Base-by-base conservation (phyloP, 2,113 vertebrate genomes). In the Bungarus multicinctus region DNA sequence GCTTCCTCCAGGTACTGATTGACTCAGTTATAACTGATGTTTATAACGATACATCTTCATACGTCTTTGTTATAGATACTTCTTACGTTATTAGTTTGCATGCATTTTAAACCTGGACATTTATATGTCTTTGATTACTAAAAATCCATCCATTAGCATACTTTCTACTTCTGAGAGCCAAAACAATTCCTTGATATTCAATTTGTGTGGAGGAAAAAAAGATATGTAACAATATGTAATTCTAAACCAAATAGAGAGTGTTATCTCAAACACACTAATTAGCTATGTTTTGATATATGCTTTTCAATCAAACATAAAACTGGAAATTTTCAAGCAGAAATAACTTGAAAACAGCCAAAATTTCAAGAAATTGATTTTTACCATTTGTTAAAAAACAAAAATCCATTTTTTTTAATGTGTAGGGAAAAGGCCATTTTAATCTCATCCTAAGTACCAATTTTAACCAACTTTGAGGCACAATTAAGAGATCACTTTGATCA, bases 341-440 rank as follows among this genome's bases (percentile, higher is more conserved):
- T 74, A 69, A 54, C 23, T 43, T 53, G 50, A 54, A 87, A 92
- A 89, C 34, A 88, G 58, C 87, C 50, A 89, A 88, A 34, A 92
- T 45, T 92, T 58, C 87, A 74, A 43, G 45, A 74, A 74, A 88
- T 39, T 92, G 58, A 55, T 64, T 16, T 92, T 92, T 34, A 58
- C 74, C 27, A 43, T 43, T 30, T 25, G 14, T 5, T 6, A 30
- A 64, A 64, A 45, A 47, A 64, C 3, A 22, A 89, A 53, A 25
- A 43, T 6, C 8, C 16, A 20, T 69, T 69, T 92, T 39, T 25
- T 43, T 27, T 27, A 23, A 20, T 69, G 88, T 54, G 58, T 25
- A 43, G n/a, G 88, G 88, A 91, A 85, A 86, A 57, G 3, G 23
- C 57, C 57, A 88, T 88, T 88, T 89, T 74, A 89, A 88, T 92